These are phyloP conservation scores for Mallateleia sp. DNA, from an alignment of 2,888 invertebrate genomes.

Conservation along the genomic window DNA sequence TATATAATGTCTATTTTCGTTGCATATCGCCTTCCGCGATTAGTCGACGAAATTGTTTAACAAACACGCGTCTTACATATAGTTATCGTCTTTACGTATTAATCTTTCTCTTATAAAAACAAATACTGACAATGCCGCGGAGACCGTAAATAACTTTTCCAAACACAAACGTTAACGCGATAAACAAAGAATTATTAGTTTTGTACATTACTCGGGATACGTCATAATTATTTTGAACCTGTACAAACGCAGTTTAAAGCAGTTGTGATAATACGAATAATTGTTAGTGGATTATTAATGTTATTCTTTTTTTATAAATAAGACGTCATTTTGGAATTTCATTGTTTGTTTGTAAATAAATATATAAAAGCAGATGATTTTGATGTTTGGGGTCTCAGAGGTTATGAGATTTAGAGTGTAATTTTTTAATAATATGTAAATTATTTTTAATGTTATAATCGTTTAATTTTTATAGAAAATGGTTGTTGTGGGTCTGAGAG, in stretches of 20 bases:
- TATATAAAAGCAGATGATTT: neutral
- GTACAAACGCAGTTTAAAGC: conserved; percentile 44
- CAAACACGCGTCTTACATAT: neutral
- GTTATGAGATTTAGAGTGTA: neutral
- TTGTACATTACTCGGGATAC: conserved; percentile 14
- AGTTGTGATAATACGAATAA: conserved; percentile 59
- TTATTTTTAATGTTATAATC: too few relatives aligned
- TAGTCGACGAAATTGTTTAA: conserved; percentile 37
- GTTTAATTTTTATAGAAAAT: too few relatives aligned
- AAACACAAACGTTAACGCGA: conserved; percentile 28
- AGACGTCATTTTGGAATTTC: conserved; percentile 34
- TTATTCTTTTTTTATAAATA: conserved; percentile 21
- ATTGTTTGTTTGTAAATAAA: neutral
- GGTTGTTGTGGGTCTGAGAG: too few relatives aligned
- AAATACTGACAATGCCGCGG: neutral
- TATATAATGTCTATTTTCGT: conserved; percentile 64
- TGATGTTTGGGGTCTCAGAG: neutral
- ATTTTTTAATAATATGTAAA: neutral
- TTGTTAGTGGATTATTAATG: neutral
- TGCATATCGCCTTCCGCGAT: conserved; percentile 10
- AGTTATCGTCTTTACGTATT: neutral
- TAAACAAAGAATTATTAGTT: conserved; percentile 42
- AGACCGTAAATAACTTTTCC: conserved; percentile 34
- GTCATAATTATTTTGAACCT: conserved; percentile 50
- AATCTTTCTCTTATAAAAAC: conserved; percentile 29